These are phyloP conservation scores for Lophotis ruficrista DNA, from an alignment of 2,113 vertebrate genomes.

Conservation along the genomic window DNA sequence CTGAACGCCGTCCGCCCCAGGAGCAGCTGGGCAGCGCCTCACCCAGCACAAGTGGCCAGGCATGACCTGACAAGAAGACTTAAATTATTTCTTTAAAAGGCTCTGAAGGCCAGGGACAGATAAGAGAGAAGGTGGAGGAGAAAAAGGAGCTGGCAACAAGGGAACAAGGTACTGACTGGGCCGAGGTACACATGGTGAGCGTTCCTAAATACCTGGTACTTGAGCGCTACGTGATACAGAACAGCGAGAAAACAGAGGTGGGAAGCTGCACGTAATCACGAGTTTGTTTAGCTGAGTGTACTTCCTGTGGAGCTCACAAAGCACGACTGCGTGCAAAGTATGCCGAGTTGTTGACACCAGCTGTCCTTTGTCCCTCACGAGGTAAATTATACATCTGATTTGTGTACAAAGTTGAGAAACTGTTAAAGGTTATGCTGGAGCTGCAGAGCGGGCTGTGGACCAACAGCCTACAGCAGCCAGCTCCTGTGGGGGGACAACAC, in stretches of 20 bases:
- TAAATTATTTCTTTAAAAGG: background rate
- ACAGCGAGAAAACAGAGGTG: background rate
- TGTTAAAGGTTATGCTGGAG: background rate
- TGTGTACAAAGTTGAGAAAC: background rate
- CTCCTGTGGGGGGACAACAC: accelerated
- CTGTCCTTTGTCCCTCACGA: background rate
- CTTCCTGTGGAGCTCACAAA: slow-evolving; percentile 30
- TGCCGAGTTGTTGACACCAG: background rate
- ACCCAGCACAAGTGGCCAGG: background rate
- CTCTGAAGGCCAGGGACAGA: background rate
- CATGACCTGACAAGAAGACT: background rate
- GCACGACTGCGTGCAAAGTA: background rate
- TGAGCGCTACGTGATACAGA: background rate
- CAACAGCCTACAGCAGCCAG: background rate
- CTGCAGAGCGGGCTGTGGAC: background rate
- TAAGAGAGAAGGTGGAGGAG: background rate
- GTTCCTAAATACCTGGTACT: background rate
- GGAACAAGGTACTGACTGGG: background rate
- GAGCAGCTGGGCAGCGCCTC: background rate
- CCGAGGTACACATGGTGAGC: background rate
- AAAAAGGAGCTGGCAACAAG: background rate
- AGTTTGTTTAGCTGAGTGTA: background rate
- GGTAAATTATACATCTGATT: background rate
- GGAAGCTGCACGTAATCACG: background rate
- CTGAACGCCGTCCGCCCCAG: accelerated